Evolutionary conservation across 2,888 invertebrate genomes (phyloP), one percentile per base, ranked within the genome.

Genomic region (Stegophylla sp.): DNA sequence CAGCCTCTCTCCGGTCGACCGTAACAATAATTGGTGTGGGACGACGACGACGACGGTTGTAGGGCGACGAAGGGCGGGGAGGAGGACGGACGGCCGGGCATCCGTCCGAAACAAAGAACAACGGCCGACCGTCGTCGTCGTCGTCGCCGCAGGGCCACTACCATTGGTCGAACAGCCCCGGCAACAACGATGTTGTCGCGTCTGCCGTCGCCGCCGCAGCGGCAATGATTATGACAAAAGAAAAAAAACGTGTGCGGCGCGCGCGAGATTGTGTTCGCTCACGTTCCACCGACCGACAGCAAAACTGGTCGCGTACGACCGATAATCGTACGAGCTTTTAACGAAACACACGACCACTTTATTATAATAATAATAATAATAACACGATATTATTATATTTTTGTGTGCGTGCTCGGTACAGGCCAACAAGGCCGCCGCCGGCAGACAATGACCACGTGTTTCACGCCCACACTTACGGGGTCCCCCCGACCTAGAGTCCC

Each of bases 81-180:
- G 45, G 43, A 28, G 3, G 26, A 67, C 56, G 45, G 72, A 23
- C 28, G 61, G n/a, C 48, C 34, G 64, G 73, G 79, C 71, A 79
- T 79, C 79, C 71, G 79, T 79, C 69, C 79, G 79, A 79, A 79
- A 79, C 79, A 79, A 79, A 79, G 79, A 77, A 63, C 79, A 34
- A 61, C 59, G 23, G 63, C 15, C 66, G n/a, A n/a, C 51, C 64
- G 66, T 10, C 64, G 53, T 17, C 48, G n/a, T 13, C 15, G 13
- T 15, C 64, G 51, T 4, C 28, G 15, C 17, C n/a, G 34, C 15
- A 17, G 28, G 43, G 59, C 76, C 41, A 23, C 75, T 67, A 67
- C 76, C 48, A 51, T 17, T 10, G 15, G 12, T 12, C 20, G 10
- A 43, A 20, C 15, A 53, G 72, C 43, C 15, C 34, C 17, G 56